Base-by-base conservation (phyloP, 2,888 invertebrate species). In the Scaptomyza parva region DNA sequence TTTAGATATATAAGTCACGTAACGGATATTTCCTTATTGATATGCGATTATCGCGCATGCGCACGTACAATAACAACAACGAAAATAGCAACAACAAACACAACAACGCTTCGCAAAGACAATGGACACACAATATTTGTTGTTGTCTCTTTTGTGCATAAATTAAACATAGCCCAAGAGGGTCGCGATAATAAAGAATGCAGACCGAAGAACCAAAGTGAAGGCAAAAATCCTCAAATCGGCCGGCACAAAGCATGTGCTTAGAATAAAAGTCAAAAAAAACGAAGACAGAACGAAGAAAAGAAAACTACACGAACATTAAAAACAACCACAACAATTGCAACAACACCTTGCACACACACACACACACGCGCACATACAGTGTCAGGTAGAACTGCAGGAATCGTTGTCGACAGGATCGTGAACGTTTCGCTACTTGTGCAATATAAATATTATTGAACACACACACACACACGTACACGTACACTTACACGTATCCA, bases 21-120 rank as follows among this genome's bases (percentile, higher is more conserved):
- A 90, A 90, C 89, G 89, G 89, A 90, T 90, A 90, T 90, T 89
- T 90, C 88, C 89, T 88, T 85, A 90, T 90, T 90, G 89, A 87
- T 88, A 90, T 90, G 88, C 90, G 85, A 88, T 89, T 82, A 88
- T 83, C 89, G 89, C 86, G 80, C 82, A 84, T 86, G 86, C 82
- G 69, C 88, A 85, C 88, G 87, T 88, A 80, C 68, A 57, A 52
- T 64, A 79, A 26, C 35, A 79, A 26, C 35, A 40, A 54, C 60
- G 52, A 45, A 50, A 51, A 17, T 43, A 54, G 17, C 50, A 35
- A 35, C 63, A 61, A 51, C 58, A 53, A 60, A 45, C 30, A 35
- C 63, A 61, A 51, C 58, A 53, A 60, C 57, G 40, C 41, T 47
- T 20, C 37, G 18, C 51, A 71, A 79, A 85, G 86, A 87, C 86